A percentile compares a stretch with the other conserved stretches of the same genome.
These are phyloP conservation scores for Heterodera schachtii DNA, from an alignment of 1,140 invertebrate species.

Conservation along the genomic window DNA sequence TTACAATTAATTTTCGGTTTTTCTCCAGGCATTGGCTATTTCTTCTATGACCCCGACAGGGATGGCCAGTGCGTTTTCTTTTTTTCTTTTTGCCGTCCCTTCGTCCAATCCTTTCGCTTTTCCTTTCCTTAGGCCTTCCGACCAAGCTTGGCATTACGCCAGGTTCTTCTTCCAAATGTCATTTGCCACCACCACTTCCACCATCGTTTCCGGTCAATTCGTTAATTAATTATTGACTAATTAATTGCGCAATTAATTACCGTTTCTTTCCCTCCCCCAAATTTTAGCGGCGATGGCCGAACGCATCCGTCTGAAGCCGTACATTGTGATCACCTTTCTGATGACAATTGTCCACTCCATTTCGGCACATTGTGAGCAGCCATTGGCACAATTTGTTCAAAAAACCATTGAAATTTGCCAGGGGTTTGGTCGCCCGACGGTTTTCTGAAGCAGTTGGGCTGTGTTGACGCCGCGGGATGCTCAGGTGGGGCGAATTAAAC, in stretches of 20 bases:
- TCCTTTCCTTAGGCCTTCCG: conserved; percentile 22
- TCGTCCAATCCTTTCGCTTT: not conserved
- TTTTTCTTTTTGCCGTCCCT: no score
- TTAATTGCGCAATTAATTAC: conserved; percentile 11
- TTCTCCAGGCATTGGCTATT: conserved; percentile 68
- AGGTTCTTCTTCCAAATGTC: conserved; percentile 67
- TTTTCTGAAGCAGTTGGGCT: conserved; percentile 79
- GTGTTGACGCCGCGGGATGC: conserved; percentile 83
- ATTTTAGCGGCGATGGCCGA: conserved; percentile 68
- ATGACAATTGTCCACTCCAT: conserved; percentile 89
- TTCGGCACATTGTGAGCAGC: conserved; percentile 76
- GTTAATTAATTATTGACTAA: not conserved
- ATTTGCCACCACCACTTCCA: conserved; percentile 68
- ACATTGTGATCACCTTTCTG: conserved; percentile 83
- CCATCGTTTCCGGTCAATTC: conserved; percentile 65
- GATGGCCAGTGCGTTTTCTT: conserved; percentile 21
- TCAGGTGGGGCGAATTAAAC: conserved; percentile 25
- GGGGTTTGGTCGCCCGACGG: conserved; percentile 79
- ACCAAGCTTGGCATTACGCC: conserved; percentile 63
- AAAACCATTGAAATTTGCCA: conserved; percentile 50
- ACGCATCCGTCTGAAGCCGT: conserved; percentile 83
- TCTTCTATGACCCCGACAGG: conserved; percentile 67
- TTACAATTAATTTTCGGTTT: not conserved
- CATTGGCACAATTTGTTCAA: conserved; percentile 69
- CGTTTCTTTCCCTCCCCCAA: not conserved